Conservation (phyloP, 1,140 invertebrate species). For the Araneus ventricosus region DNA sequence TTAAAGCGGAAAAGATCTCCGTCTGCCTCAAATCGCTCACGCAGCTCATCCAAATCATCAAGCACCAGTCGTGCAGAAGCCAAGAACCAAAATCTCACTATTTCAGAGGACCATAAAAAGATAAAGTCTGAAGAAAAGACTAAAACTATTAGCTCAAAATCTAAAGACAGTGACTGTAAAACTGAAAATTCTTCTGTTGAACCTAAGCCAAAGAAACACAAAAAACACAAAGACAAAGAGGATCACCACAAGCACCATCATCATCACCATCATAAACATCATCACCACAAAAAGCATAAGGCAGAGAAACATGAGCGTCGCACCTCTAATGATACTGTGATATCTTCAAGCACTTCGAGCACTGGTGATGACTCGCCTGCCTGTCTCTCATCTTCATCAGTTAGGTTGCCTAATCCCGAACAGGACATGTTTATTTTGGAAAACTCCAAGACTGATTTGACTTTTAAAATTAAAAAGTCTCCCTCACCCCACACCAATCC, state of each 20-base stretch:
- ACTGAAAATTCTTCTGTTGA: not conserved
- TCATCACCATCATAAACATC: slow-evolving; percentile 87
- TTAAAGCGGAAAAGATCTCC: slow-evolving; percentile 56
- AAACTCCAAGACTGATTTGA: slow-evolving; percentile 74
- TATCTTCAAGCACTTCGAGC: slow-evolving; percentile 47
- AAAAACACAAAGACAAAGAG: slow-evolving; percentile 79
- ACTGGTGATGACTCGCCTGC: slow-evolving; percentile 37
- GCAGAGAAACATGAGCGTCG: slow-evolving; percentile 75
- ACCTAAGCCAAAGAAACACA: slow-evolving; percentile 84
- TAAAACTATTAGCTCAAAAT: not conserved
- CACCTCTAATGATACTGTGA: slow-evolving; percentile 75
- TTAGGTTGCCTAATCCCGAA: slow-evolving; percentile 11
- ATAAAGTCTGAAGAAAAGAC: slow-evolving; percentile 20
- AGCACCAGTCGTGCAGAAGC: not conserved
- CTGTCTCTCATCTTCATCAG: not conserved
- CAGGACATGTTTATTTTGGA: slow-evolving; percentile 64
- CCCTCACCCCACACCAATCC: slow-evolving; percentile 65
- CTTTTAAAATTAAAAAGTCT: slow-evolving; percentile 75
- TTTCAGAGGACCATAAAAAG: slow-evolving; percentile 30
- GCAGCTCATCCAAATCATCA: slow-evolving; percentile 68
- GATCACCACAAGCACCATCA: slow-evolving; percentile 83
- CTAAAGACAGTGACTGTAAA: slow-evolving; percentile 18
- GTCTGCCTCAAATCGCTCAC: slow-evolving; percentile 51
- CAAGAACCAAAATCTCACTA: not conserved
- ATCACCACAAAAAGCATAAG: slow-evolving; percentile 84